Percentiles rank a stretch among this genome's conserved stretches.
Evolutionary conservation across 2,113 vertebrate species (phyloP).

Genomic region (Hoplias malabaricus): DNA sequence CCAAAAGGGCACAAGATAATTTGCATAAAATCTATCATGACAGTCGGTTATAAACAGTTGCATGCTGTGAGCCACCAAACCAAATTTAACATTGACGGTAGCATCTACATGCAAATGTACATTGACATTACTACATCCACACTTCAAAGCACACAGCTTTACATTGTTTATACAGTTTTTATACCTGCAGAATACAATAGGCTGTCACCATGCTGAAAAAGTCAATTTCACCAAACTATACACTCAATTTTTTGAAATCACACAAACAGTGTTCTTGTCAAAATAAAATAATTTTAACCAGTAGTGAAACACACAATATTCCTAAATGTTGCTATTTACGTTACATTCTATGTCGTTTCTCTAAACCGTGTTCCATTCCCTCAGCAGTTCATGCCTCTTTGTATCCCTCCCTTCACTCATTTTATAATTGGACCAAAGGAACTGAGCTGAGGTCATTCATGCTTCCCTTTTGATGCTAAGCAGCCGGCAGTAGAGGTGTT

Average conservation of each 20-base stretch:
- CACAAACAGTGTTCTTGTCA: no score
- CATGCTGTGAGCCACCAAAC: neutral
- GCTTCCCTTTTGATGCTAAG: conserved; percentile 37
- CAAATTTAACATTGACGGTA: neutral
- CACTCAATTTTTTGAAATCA: neutral
- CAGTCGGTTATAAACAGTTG: neutral
- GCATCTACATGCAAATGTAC: conserved; percentile 2
- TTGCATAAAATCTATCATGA: neutral
- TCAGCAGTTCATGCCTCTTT: neutral
- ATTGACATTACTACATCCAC: neutral
- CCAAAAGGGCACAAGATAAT: neutral
- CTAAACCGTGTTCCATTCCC: neutral
- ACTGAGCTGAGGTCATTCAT: conserved; percentile 21
- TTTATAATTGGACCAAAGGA: conserved; percentile 31
- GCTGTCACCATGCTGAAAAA: neutral
- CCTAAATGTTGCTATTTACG: no score
- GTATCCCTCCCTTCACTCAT: conserved; percentile 25
- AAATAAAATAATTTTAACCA: no score
- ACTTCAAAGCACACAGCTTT: neutral
- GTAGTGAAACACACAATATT: no score
- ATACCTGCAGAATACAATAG: neutral
- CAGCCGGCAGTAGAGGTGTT: conserved; percentile 36
- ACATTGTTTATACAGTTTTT: neutral
- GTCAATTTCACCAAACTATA: neutral
- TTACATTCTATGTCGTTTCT: neutral